A percentile compares a stretch with the other conserved stretches of the same genome.
phyloP scores from a whole-genome alignment of 1,140 invertebrate species.

The Proctacanthus coquilletti region DNA sequence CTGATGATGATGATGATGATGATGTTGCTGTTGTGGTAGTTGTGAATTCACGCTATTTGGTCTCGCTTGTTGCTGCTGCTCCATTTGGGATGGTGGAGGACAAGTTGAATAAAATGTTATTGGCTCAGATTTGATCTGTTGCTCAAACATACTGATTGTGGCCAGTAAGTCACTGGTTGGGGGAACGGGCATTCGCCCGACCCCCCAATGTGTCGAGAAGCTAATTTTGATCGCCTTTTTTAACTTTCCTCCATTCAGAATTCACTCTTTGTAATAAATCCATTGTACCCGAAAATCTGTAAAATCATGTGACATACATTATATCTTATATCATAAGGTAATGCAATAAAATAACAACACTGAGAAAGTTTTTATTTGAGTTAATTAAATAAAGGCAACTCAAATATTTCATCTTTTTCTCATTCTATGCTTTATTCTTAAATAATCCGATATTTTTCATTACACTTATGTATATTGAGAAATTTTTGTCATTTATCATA shows the following conservation, averaged over 20 bases:
- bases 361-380: too few species aligned
- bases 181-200: constrained; percentile 37
- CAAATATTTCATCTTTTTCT: too few species aligned
- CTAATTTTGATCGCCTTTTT: constrained; percentile 30
- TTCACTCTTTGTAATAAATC: too few species aligned
- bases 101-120: constrained; percentile 40
- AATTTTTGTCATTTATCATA: too few species aligned
- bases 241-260: constrained; percentile 1
- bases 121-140: constrained; percentile 49
- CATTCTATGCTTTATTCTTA: too few species aligned
- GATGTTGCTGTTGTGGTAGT: constrained; percentile 34
- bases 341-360: too few species aligned
- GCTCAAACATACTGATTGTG: constrained; percentile 46
- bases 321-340: too few species aligned
- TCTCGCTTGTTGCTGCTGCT: constrained; percentile 30
- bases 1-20: constrained; percentile 30
- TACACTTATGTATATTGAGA: too few species aligned
- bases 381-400: too few species aligned
- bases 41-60: constrained; percentile 31
- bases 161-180: constrained; percentile 38
- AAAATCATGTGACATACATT: too few species aligned
- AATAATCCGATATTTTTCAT: too few species aligned
- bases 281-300: too few species aligned
- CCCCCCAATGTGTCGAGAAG: constrained; percentile 38
- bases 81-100: constrained; percentile 10